Evolutionary conservation across 2,888 invertebrate genomes (phyloP).

Genomic region (Listrodromus nycthemerus): DNA sequence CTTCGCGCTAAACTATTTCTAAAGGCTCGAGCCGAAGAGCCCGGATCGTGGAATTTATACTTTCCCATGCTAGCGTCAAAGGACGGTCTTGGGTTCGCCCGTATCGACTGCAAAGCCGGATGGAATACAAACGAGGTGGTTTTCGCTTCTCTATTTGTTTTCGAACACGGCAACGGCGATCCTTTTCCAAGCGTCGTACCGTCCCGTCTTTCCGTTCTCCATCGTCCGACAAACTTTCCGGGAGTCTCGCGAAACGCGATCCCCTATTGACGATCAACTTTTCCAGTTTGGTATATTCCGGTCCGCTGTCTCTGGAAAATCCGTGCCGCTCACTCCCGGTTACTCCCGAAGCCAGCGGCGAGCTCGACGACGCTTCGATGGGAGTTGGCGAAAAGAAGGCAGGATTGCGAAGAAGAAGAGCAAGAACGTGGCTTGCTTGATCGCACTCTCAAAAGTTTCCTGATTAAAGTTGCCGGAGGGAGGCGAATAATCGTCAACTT

Average conservation of each 20-base stretch:
- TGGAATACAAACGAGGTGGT: slow-evolving; percentile 74
- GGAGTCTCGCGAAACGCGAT: slow-evolving; percentile 50
- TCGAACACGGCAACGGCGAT: slow-evolving; percentile 51
- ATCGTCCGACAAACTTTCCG: slow-evolving; percentile 55
- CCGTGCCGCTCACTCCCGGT: slow-evolving; percentile 51
- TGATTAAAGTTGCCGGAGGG: not conserved
- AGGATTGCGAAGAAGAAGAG: slow-evolving; percentile 23
- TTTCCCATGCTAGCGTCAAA: not conserved
- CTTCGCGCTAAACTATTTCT: slow-evolving; percentile 58
- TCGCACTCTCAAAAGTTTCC: slow-evolving; percentile 36
- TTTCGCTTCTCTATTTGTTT: slow-evolving; percentile 74
- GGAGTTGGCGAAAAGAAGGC: slow-evolving; percentile 31
- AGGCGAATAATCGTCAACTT: not conserved
- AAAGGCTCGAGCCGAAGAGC: slow-evolving; percentile 59
- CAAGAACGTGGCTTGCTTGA: slow-evolving; percentile 34
- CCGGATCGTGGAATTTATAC: slow-evolving; percentile 12
- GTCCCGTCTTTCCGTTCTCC: slow-evolving; percentile 56
- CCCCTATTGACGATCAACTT: slow-evolving; percentile 67
- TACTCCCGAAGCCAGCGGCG: slow-evolving; percentile 73
- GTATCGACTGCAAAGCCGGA: slow-evolving; percentile 70
- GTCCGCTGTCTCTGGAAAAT: slow-evolving; percentile 57
- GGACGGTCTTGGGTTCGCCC: slow-evolving; percentile 56
- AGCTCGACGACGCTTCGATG: slow-evolving; percentile 18
- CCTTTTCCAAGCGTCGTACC: slow-evolving; percentile 20
- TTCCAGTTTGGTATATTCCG: slow-evolving; percentile 66